Base-by-base conservation (phyloP, 2,888 invertebrate species). In the Zonitis immaculata region DNA sequence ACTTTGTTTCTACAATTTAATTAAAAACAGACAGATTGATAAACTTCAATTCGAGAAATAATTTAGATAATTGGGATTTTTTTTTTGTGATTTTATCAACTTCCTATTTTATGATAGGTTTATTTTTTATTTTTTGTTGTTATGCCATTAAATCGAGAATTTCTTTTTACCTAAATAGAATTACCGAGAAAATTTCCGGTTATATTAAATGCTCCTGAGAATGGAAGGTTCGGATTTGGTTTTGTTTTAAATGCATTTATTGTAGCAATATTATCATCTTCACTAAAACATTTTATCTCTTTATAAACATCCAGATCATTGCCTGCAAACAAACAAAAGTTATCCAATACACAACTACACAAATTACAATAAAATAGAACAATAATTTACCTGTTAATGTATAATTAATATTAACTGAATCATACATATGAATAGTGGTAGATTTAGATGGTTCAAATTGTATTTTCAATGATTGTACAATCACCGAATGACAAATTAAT, bases 141-240 rank as follows among this genome's bases (percentile, higher is more conserved):
- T 9, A 27, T 27, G 22, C 27, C 9, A 9, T 27, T 27, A 27
- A 27, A 27, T 27, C 27, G 9, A 27, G 8, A 27, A 27, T 27
- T 27, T 27, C 6, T 2, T 6, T 9, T 27, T 27, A 27, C 8
- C 8, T 26, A 55, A 28, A 28, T 16, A 3, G 11, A 18, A 18
- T 62, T 66, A 73, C 75, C 75, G 57, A 76, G 64, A 63, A 76
- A 75, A 50, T 66, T 67, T 39, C 73, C 76, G 18, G 66, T 64
- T 22, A 75, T 52, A 49, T 69, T 71, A 56, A 76, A 71, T 8
- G 60, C 58, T 14, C 72, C 73, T 1, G 48, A 54, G 16, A 39
- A 48, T 22, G 45, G 30, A 43, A 20, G 32, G 6, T 30, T 26
- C 9, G 54, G 43, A 39, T 49, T 45, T 39, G 39, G 11, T 39